phyloP scores from a whole-genome alignment of 2,113 vertebrate genomes.

The Xiphias gladius region DNA sequence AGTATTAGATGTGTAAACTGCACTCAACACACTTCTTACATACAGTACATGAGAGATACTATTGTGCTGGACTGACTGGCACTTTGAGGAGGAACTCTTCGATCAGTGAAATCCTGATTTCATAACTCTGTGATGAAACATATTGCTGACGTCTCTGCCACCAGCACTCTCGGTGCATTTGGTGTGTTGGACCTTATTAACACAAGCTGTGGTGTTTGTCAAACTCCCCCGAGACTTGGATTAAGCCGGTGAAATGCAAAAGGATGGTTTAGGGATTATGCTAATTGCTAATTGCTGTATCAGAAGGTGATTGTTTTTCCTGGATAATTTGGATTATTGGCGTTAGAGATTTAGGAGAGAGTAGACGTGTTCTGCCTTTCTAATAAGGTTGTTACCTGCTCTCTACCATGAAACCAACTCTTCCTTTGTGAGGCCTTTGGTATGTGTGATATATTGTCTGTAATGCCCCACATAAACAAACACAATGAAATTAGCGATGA shows the following conservation, averaged over 20 bases:
- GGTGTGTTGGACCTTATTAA: constrained; percentile 55
- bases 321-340: constrained; percentile 75
- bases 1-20: constrained; percentile 71
- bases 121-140: constrained; percentile 20
- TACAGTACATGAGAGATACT: constrained; percentile 27
- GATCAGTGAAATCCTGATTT: constrained; percentile 28
- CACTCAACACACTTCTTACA: constrained; percentile 51
- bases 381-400: constrained; percentile 61
- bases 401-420: constrained; percentile 32
- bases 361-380: constrained; percentile 55
- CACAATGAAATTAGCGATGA: constrained; percentile 15
- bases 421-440: constrained; percentile 18
- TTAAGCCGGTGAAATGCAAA: constrained; percentile 73
- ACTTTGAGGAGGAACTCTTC: constrained; percentile 30
- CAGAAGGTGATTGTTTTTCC: constrained; percentile 75
- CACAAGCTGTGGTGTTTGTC: constrained; percentile 60
- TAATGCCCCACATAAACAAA: constrained; percentile 12
- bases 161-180: constrained; percentile 7
- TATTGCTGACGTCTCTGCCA: constrained; percentile 21
- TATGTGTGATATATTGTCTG: constrained; percentile 12
- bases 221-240: constrained; percentile 68
- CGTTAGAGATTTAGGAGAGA: constrained; percentile 63
- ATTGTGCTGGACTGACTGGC: not conserved
- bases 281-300: constrained; percentile 79
- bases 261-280: constrained; percentile 79